Evolutionary conservation across 2,113 vertebrate species (phyloP).

Genomic region (Corythornis cristatus): DNA sequence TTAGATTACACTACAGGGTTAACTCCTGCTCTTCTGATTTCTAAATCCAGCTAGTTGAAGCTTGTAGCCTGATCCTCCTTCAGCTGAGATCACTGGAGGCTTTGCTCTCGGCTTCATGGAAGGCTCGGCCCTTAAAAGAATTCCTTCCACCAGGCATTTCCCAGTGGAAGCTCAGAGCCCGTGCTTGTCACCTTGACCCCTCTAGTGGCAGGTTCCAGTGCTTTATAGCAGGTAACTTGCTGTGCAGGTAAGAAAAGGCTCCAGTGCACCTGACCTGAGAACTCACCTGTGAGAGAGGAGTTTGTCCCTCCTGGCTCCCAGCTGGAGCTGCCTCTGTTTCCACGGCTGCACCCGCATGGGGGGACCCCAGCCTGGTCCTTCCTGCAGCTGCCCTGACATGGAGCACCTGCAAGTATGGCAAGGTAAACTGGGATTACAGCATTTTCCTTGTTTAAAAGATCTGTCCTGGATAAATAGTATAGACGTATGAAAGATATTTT

Average conservation of each 20-base stretch:
- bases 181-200: neutral
- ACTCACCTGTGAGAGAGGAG: neutral
- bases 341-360: neutral
- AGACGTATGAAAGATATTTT: neutral
- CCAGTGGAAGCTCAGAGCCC: neutral
- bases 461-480: neutral
- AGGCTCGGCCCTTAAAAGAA: neutral
- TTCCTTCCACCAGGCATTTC: neutral
- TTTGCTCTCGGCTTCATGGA: neutral
- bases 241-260: rapidly evolving
- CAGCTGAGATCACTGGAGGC: neutral
- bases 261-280: neutral
- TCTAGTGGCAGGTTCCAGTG: neutral
- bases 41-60: neutral
- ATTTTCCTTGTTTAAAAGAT: neutral
- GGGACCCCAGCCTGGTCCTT: neutral
- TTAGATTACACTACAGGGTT: neutral
- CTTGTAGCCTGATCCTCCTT: neutral
- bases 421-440: neutral
- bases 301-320: neutral
- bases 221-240: neutral
- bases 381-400: slow-evolving; percentile 31
- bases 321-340: neutral
- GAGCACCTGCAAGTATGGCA: slow-evolving; percentile 54
- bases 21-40: neutral